These are phyloP conservation scores for Salminus brasiliensis DNA, from an alignment of 2,113 vertebrate species.

Conservation along the genomic window DNA sequence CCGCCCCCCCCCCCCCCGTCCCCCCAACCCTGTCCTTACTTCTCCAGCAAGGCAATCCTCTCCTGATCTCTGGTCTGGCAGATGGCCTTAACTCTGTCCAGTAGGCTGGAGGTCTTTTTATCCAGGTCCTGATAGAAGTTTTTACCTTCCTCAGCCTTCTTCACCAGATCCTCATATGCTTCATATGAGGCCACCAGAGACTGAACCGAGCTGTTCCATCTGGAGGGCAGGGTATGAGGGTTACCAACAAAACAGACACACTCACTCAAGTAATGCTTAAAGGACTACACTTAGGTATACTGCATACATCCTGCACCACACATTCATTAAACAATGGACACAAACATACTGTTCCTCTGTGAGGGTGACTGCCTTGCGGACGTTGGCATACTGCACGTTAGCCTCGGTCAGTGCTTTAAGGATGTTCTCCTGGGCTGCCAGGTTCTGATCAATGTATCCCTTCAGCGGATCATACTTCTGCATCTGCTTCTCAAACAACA, in stretches of 20 bases:
- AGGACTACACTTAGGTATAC: background rate
- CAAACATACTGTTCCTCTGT: constrained; percentile 82
- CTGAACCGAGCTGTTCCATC: constrained; percentile 82
- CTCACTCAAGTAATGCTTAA: background rate
- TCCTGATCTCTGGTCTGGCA: constrained; percentile 67
- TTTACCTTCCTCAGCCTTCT: constrained; percentile 84
- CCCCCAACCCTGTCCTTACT: constrained; percentile 58
- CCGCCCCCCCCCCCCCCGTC: too few relatives aligned
- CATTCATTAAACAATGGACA: too few relatives aligned
- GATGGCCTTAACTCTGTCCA: constrained; percentile 67
- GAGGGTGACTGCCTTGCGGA: constrained; percentile 75
- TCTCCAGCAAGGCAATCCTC: constrained; percentile 74
- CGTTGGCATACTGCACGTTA: constrained; percentile 77
- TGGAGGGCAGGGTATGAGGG: constrained; percentile 44
- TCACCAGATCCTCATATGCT: constrained; percentile 84
- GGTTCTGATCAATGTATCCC: constrained; percentile 85
- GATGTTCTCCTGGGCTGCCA: constrained; percentile 83
- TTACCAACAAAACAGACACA: background rate
- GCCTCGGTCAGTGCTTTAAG: constrained; percentile 83
- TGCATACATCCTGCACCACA: too few relatives aligned
- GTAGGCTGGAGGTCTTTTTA: constrained; percentile 75
- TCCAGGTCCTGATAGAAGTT: constrained; percentile 84
- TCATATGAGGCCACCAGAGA: constrained; percentile 81
- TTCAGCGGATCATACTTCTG: constrained; percentile 85
- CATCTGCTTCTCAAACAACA: constrained; percentile 83